Conservation (phyloP, 2,797 vertebrate genomes). For the Tangara arthus region DNA sequence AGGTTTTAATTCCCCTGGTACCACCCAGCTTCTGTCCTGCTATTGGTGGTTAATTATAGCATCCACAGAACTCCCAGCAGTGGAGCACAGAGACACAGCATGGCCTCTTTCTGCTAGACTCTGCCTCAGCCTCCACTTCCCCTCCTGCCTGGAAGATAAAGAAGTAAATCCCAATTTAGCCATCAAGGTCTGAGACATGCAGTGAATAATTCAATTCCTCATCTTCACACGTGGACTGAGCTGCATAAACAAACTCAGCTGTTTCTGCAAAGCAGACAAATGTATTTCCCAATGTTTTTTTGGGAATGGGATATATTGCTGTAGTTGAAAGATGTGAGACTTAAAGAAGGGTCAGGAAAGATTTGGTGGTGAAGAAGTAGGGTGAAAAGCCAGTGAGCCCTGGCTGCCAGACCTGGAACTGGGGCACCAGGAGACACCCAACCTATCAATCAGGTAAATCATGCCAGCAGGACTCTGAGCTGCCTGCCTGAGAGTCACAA, state of each 20-base stretch:
- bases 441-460: neutral
- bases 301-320: neutral
- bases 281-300: neutral
- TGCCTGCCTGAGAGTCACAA: fast-evolving
- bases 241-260: constrained; percentile 52
- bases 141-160: constrained; percentile 43
- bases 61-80: neutral
- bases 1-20: constrained; percentile 8
- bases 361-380: neutral
- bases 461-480: neutral
- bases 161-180: constrained; percentile 66
- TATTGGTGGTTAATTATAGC: constrained; percentile 34
- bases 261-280: neutral
- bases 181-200: constrained; percentile 60
- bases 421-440: neutral
- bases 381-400: neutral
- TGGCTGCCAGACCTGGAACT: neutral
- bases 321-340: neutral
- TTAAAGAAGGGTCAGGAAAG: neutral
- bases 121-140: neutral
- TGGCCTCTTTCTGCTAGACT: constrained; percentile 34
- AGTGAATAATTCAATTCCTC: constrained; percentile 69
- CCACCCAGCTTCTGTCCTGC: neutral
- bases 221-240: constrained; percentile 37
- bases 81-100: neutral